A percentile compares a stretch with the other conserved stretches of the same genome.
Evolutionary conservation across 2,113 vertebrate genomes (phyloP).

Genomic region (Girardinichthys multiradiatus): DNA sequence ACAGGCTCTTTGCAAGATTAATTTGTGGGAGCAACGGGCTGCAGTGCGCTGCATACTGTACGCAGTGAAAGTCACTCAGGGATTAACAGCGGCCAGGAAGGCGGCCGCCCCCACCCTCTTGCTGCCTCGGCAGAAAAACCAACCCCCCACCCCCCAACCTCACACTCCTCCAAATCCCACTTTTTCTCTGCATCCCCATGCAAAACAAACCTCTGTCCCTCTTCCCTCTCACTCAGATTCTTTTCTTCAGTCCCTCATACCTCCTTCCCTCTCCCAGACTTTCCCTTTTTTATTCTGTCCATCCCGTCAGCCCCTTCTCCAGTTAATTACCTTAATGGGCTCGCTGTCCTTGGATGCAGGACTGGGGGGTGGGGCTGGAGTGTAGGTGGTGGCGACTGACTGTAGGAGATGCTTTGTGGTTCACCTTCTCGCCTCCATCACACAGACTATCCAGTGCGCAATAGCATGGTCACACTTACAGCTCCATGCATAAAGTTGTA

Average conservation of each 20-base stretch:
- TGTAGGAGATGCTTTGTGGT: slow-evolving; percentile 40
- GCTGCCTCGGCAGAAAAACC: slow-evolving; percentile 74
- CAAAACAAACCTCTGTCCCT: slow-evolving; percentile 53
- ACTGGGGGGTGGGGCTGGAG: slow-evolving; percentile 42
- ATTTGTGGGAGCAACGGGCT: slow-evolving; percentile 69
- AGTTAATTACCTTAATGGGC: slow-evolving; percentile 78
- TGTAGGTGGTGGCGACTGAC: slow-evolving; percentile 45
- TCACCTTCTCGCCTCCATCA: slow-evolving; percentile 37
- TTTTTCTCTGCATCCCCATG: slow-evolving; percentile 28
- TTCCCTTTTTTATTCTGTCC: slow-evolving; percentile 40
- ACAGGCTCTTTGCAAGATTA: slow-evolving; percentile 79
- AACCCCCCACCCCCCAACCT: neutral
- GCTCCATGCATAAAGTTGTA: neutral
- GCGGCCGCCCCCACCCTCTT: slow-evolving; percentile 54
- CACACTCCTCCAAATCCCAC: slow-evolving; percentile 18
- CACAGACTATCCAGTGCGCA: neutral
- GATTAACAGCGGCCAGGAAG: slow-evolving; percentile 71
- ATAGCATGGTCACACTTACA: neutral
- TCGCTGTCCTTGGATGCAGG: slow-evolving; percentile 66
- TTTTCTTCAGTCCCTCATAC: slow-evolving; percentile 5
- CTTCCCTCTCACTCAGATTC: slow-evolving; percentile 17
- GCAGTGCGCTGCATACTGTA: slow-evolving; percentile 67
- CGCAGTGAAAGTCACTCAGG: slow-evolving; percentile 78
- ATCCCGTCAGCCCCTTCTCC: slow-evolving; percentile 62
- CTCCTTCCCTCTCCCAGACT: slow-evolving; percentile 17